Percentiles rank a stretch among this genome's conserved stretches.
Conservation (phyloP, 2,113 vertebrate genomes). For the Otocyon megalotis region DNA sequence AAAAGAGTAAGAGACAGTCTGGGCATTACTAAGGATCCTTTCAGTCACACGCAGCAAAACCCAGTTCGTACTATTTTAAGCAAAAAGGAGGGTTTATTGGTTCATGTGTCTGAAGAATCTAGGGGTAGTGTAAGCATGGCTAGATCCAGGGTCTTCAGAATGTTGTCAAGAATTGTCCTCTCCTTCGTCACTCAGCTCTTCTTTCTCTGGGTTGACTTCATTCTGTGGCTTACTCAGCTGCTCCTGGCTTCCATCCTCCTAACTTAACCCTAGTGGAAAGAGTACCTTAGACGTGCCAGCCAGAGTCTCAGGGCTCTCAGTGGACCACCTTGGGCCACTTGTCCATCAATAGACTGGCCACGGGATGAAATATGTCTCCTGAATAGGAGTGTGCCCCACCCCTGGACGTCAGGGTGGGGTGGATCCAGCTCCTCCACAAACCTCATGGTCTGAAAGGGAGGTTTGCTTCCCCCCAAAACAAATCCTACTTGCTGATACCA, state of each 20-base stretch:
- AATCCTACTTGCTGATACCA: neutral
- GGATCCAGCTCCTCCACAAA: neutral
- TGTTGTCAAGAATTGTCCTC: neutral
- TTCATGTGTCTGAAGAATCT: neutral
- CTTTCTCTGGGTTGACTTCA: neutral
- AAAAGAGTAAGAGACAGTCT: neutral
- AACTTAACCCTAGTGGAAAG: neutral
- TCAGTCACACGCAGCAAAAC: neutral
- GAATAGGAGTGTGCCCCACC: rapidly evolving
- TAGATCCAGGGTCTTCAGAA: neutral
- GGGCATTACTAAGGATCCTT: neutral
- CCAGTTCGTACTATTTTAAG: neutral
- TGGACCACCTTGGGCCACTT: neutral
- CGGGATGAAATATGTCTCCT: neutral
- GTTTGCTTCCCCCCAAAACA: neutral
- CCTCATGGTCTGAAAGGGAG: neutral
- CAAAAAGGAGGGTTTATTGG: neutral
- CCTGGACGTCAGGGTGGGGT: neutral
- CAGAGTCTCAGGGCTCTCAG: neutral
- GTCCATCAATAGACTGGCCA: neutral
- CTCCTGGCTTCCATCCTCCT: neutral
- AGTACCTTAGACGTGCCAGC: neutral
- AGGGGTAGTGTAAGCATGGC: neutral
- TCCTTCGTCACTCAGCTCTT: neutral
- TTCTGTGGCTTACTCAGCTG: neutral